phyloP scores from a whole-genome alignment of 64 coral and sea anemone genomes.

The Cladopsammia gracilis region DNA sequence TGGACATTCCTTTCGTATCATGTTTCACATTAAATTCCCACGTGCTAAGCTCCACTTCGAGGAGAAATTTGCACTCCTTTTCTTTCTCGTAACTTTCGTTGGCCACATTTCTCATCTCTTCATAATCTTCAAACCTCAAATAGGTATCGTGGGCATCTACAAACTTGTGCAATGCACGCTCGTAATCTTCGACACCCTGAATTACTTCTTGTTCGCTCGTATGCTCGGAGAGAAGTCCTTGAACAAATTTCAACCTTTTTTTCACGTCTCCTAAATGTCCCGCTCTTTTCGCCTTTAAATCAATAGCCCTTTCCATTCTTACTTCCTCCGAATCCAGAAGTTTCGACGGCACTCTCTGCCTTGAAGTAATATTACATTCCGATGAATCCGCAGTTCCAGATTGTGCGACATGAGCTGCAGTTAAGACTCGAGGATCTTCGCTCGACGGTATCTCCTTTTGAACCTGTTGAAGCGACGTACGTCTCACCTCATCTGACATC shows the following conservation, averaged over 20 bases:
- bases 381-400: background rate
- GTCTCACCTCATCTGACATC: conserved; percentile 6
- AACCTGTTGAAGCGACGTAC: background rate
- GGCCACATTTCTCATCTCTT: conserved; percentile 35
- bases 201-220: conserved; percentile 23
- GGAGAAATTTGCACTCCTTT: conserved; percentile 2
- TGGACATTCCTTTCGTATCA: background rate
- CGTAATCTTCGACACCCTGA: conserved; percentile 24
- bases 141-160: conserved; percentile 62
- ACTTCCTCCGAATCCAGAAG: conserved; percentile 16
- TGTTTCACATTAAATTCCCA: background rate
- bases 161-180: conserved; percentile 43
- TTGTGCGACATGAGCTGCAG: background rate
- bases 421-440: background rate
- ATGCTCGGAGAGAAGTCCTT: conserved; percentile 33
- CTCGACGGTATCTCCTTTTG: background rate
- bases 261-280: conserved; percentile 67
- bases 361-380: background rate
- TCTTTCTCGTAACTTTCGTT: background rate
- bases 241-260: conserved; percentile 39
- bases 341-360: conserved; percentile 16
- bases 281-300: conserved; percentile 37
- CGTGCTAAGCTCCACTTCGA: background rate
- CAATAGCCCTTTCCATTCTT: conserved; percentile 20
- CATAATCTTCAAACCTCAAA: conserved; percentile 47